Conservation (phyloP, 2,888 invertebrate genomes). For the Luperina testacea region DNA sequence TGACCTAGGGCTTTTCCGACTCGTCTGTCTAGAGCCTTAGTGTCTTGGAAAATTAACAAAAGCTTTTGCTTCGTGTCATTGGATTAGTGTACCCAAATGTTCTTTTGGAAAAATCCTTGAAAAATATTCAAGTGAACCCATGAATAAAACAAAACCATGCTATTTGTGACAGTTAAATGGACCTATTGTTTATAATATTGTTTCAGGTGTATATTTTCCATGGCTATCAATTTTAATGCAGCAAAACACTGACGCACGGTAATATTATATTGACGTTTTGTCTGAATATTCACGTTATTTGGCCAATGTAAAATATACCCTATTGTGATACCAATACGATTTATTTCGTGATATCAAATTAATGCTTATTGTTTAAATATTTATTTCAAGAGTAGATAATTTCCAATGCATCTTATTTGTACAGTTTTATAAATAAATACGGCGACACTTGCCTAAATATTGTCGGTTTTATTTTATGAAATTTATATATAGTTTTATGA, state of each 20-base stretch:
- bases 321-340: background rate
- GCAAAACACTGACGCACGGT: background rate
- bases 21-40: no score
- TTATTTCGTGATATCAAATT: background rate
- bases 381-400: background rate
- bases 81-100: slow-evolving; percentile 5
- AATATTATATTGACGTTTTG: background rate
- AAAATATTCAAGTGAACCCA: slow-evolving; percentile 2
- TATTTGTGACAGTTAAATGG: background rate
- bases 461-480: background rate
- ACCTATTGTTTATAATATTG: slow-evolving; percentile 4
- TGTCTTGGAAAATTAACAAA: background rate
- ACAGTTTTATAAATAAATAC: background rate
- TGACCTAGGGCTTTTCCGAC: background rate
- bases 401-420: slow-evolving; percentile 3
- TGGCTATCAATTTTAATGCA: background rate
- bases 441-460: background rate
- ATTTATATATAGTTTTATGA: background rate
- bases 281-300: background rate
- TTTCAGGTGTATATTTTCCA: slow-evolving; percentile 10
- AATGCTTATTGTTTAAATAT: background rate
- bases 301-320: background rate
- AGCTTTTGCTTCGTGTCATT: slow-evolving; percentile 3
- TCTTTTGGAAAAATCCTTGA: background rate
- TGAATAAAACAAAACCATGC: slow-evolving; percentile 15